Conservation (phyloP, 2,113 vertebrate genomes). For the Perognathus longimembris region DNA sequence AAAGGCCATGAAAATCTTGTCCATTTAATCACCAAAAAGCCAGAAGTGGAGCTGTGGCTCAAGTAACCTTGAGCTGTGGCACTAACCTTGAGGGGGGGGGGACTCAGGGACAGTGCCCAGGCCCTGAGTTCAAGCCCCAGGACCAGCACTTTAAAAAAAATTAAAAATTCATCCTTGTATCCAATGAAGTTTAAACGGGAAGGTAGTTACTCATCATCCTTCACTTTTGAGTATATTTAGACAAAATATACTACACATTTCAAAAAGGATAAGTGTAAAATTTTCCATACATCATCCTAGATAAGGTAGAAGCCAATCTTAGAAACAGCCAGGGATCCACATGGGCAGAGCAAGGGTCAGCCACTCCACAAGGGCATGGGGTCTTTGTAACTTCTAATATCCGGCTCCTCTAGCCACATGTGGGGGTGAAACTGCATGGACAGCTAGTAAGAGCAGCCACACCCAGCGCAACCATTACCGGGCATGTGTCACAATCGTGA, state of each 20-base stretch:
- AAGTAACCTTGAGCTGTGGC: too few species aligned
- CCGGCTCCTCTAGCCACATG: conserved; percentile 1
- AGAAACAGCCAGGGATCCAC: conserved; percentile 17
- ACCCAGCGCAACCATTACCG: conserved; percentile 41
- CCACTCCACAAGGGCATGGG: not conserved
- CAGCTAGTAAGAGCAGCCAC: conserved; percentile 18
- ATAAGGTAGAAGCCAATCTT: conserved; percentile 21
- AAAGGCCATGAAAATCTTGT: too few species aligned
- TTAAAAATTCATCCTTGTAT: not conserved
- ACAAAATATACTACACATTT: not conserved
- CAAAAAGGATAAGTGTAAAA: conserved; percentile 38
- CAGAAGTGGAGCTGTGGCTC: too few species aligned
- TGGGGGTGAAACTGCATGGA: not conserved
- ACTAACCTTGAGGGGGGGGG: too few species aligned
- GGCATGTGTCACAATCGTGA: conserved; percentile 63
- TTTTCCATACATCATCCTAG: not conserved
- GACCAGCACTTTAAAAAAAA: too few species aligned
- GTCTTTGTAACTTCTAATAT: conserved; percentile 1
- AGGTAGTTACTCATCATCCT: not conserved
- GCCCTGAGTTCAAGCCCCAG: too few species aligned
- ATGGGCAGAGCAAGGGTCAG: not conserved
- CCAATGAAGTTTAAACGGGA: not conserved
- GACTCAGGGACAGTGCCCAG: too few species aligned
- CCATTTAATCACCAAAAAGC: too few species aligned
- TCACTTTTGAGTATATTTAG: conserved; percentile 14